Base-by-base conservation (phyloP, 1,140 invertebrate genomes). In the Cylas formicarius region DNA sequence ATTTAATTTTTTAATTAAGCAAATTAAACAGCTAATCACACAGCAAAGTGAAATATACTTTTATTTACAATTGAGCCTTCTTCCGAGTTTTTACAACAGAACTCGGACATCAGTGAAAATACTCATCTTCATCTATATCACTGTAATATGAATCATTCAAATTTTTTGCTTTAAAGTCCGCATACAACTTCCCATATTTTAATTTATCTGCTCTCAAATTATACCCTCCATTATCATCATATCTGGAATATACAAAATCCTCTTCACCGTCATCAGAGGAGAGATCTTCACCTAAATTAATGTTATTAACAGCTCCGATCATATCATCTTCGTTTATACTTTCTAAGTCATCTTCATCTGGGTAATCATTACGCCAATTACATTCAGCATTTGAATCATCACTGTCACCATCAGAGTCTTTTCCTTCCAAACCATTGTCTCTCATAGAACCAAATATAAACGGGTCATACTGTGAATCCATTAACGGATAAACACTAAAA, bases 311-410 rank as follows among this genome's bases (percentile, higher is more conserved):
- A 23, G 53, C 56, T 38, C 50, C 35, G 4, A 58, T 54, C 67
- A 75, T 76, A 47, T 73, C 72, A 14, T 73, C 71, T 50, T 73
- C 70, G 52, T 68, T 63, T 18, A 73, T 66, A 48, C 70, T 72
- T 44, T 71, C 71, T 9, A 65, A 53, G 29, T 75, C 72, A 1
- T 66, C 66, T 46, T 72, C 72, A 50, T 75, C 73, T 13, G 74
- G 74, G 50, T 76, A 76, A 21, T 75, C 73, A 64, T 76, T 76
- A 18, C 69, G 62, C 67, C 69, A 74, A 53, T 75, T 68, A 53
- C 70, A 72, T 60, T 76, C 74, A 49, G 70, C 71, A 66, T 76
- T 76, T 0, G 73, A 75, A 61, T 76, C 63, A 32, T 64, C 73
- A 61, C 72, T 72, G 24, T 66, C 60, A 38, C 60, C 52, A 34